phyloP scores from a whole-genome alignment of 2,888 invertebrate species.

The Xestia ashworthii region DNA sequence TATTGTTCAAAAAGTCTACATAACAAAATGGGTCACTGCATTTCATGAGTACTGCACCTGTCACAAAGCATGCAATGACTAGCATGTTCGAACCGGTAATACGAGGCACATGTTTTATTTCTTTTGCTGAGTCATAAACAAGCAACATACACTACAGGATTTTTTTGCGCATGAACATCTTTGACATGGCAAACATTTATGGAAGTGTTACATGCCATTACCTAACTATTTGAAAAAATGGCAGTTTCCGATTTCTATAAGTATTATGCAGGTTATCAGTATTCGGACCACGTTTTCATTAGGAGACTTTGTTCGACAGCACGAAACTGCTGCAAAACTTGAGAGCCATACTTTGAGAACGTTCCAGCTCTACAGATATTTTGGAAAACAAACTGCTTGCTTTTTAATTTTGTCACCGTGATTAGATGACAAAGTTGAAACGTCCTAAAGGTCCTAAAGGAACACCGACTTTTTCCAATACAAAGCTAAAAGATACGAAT shows the following conservation, averaged over 20 bases:
- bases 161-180: not conserved
- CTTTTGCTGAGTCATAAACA: slow-evolving; percentile 13
- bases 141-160: not conserved
- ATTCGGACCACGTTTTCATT: not conserved
- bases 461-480: not conserved
- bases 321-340: not conserved
- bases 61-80: slow-evolving; percentile 7
- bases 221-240: not conserved
- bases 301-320: not conserved
- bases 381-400: not conserved
- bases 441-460: no score
- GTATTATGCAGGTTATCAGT: not conserved
- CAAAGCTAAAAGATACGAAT: not conserved
- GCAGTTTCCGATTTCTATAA: not conserved
- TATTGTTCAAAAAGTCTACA: not conserved
- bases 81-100: slow-evolving; percentile 6
- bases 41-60: slow-evolving; percentile 1
- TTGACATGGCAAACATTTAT: not conserved
- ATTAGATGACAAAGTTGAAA: not conserved
- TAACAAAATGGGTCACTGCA: slow-evolving; percentile 21
- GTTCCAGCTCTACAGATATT: not conserved
- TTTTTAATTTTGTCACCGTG: not conserved
- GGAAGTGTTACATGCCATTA: not conserved
- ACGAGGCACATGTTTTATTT: slow-evolving; percentile 20
- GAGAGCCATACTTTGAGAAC: not conserved